Conservation (phyloP, 37 sponge, comb jelly and placozoan genomes). For the Agelas oroides region DNA sequence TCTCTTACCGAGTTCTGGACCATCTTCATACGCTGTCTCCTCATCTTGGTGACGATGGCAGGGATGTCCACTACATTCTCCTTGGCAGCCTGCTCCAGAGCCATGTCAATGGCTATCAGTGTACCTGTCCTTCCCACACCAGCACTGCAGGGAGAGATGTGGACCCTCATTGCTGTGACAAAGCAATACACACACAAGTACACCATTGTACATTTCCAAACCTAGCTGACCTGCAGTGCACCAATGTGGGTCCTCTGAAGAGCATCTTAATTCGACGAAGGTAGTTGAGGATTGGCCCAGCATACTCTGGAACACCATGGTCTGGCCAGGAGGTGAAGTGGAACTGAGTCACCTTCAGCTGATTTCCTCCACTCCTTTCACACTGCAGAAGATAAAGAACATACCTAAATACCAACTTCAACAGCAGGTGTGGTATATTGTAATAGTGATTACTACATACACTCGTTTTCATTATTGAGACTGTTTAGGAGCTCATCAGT, state of each 20-base stretch:
- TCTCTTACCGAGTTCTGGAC: conserved; percentile 57
- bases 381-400: too few relatives aligned
- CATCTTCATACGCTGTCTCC: conserved; percentile 73
- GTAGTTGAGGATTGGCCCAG: conserved; percentile 52
- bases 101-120: conserved; percentile 65
- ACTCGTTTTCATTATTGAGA: too few relatives aligned
- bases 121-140: conserved; percentile 84
- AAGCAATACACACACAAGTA: too few relatives aligned
- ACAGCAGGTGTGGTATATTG: too few relatives aligned
- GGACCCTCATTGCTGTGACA: too few relatives aligned
- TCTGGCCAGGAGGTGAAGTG: conserved; percentile 85
- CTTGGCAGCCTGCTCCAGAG: conserved; percentile 53
- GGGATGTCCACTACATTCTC: conserved; percentile 63
- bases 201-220: too few relatives aligned
- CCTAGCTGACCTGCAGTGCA: conserved; percentile 70
- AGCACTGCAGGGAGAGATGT: conserved; percentile 55
- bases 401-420: too few relatives aligned
- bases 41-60: conserved; percentile 42
- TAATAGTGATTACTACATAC: too few relatives aligned
- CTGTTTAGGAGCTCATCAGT: too few relatives aligned
- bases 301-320: conserved; percentile 77
- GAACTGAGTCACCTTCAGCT: conserved; percentile 48
- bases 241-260: conserved; percentile 26
- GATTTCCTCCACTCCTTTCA: too few relatives aligned
- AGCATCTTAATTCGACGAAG: conserved; percentile 30